Base-by-base conservation (phyloP, 1,140 invertebrate species). In the Campodea augens region DNA sequence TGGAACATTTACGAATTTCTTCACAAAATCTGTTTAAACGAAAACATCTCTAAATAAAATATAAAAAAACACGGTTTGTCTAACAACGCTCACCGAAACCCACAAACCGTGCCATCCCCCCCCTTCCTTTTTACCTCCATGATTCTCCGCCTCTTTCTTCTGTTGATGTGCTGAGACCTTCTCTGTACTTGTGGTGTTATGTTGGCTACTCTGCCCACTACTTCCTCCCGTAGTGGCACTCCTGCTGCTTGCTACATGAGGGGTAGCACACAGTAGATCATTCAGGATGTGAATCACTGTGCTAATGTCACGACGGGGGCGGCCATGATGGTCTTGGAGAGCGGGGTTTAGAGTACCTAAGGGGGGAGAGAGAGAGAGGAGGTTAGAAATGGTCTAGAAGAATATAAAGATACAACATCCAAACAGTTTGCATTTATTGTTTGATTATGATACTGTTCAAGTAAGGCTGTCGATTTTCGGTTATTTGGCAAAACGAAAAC, bases 241-340 rank as follows among this genome's bases (percentile, higher is more conserved):
- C n/a, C n/a, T n/a, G n/a, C 51, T 67, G 67, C 44, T 69, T n/a
- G n/a, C n/a, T n/a, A n/a, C n/a, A n/a, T n/a, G 62, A 20, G 87
- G 81, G 36, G 81, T 79, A 36, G 86, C 83, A 61, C 85, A 89
- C 20, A 95, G 65, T 49, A 95, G 68, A 64, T 93, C 90, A 63
- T 93, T 93, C 20, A 93, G 65, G 61, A 95, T 93, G 60, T 93
- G 88, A 46, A 93, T 88, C 43, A 95, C 91, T 13, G 90, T 95
- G 41, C 79, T 85, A 45, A 93, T 89, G 62, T 91, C 85, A 15
- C 86, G 72, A 54, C 88, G 85, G 7, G 90, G 89, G 50, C 83
- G 73, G 0, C 89, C 89, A 58, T 80, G 78, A 49, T 77, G 75
- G 60, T 93, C 89, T 64, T 93, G 89, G 13, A 93, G 67, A n/a